These are phyloP conservation scores for Sanderia malayensis DNA, from an alignment of 30 jellyfish, hydroid and myxozoan species.

Conservation along the genomic window DNA sequence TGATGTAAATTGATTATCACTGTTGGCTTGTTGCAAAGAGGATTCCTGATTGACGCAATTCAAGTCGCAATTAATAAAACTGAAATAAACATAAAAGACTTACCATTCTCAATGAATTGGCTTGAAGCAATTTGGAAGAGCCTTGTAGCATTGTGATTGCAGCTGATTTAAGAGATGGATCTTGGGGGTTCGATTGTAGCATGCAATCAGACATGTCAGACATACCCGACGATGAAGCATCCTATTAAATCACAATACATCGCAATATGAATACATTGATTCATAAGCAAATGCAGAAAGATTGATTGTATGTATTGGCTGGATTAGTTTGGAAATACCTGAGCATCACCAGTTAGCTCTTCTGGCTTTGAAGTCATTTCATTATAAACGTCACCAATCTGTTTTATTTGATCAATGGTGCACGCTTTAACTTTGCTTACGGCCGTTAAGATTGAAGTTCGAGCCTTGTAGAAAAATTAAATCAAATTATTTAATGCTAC, in stretches of 20 bases:
- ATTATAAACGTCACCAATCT: conserved; percentile 84
- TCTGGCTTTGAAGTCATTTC: conserved; percentile 79
- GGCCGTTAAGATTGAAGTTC: conserved; percentile 62
- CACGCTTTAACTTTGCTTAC: conserved; percentile 76
- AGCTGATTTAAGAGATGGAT: conserved; percentile 74
- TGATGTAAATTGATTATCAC: too few species aligned
- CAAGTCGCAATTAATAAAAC: too few species aligned
- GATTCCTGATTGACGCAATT: too few species aligned
- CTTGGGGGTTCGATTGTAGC: conserved; percentile 69
- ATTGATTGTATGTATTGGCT: too few species aligned
- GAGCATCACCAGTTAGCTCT: conserved; percentile 77
- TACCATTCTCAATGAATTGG: conserved; percentile 44
- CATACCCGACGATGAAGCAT: conserved; percentile 72
- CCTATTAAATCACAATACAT: too few species aligned
- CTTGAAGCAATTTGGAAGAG: conserved; percentile 68
- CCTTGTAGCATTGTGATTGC: conserved; percentile 80
- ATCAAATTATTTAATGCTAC: too few species aligned
- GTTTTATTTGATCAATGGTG: conserved; percentile 70
- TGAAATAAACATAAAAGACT: background rate
- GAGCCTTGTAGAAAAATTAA: too few species aligned
- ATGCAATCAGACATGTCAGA: conserved; percentile 91
- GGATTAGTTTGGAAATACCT: too few species aligned
- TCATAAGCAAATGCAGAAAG: background rate
- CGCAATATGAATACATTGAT: too few species aligned
- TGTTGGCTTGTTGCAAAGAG: too few species aligned